A percentile compares a stretch with the other conserved stretches of the same genome.
These are phyloP conservation scores for Diplodus puntazzo DNA, from an alignment of 2,797 vertebrate genomes.

Conservation along the genomic window DNA sequence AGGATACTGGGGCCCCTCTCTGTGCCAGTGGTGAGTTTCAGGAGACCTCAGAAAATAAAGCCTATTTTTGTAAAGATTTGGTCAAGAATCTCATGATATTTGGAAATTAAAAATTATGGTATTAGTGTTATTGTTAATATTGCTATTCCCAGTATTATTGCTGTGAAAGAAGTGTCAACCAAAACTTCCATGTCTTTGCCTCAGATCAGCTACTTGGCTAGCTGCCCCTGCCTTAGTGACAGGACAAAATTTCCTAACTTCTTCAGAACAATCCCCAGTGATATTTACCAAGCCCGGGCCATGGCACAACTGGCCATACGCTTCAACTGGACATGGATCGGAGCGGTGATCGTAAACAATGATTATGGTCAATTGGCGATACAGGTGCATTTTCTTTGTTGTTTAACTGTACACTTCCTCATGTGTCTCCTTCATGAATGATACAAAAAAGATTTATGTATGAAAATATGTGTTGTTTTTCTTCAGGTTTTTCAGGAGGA, in stretches of 20 bases:
- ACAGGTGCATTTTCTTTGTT: constrained; percentile 50
- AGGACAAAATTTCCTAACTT: constrained; percentile 63
- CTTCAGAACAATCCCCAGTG: constrained; percentile 83
- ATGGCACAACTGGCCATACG: constrained; percentile 80
- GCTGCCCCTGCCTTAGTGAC: constrained; percentile 73
- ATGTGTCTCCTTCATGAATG: background rate
- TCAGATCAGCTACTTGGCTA: constrained; percentile 83
- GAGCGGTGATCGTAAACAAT: constrained; percentile 67
- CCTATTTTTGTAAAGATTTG: background rate
- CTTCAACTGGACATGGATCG: constrained; percentile 80
- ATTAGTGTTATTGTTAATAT: too few species aligned
- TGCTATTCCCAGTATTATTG: background rate
- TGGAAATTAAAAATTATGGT: background rate
- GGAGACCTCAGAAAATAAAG: rapidly evolving
- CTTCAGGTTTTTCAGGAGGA: constrained; percentile 74
- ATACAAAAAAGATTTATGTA: too few species aligned
- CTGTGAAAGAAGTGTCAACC: too few species aligned
- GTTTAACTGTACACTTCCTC: background rate
- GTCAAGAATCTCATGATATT: background rate
- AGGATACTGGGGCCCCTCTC: constrained; percentile 72
- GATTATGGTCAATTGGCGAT: constrained; percentile 79
- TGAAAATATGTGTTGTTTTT: background rate
- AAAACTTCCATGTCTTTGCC: background rate
- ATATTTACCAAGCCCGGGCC: constrained; percentile 78
- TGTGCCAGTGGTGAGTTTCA: constrained; percentile 76